A percentile compares a stretch with the other conserved stretches of the same genome.
Conservation (phyloP, 1,140 invertebrate species). For the Leucophenga varia region DNA sequence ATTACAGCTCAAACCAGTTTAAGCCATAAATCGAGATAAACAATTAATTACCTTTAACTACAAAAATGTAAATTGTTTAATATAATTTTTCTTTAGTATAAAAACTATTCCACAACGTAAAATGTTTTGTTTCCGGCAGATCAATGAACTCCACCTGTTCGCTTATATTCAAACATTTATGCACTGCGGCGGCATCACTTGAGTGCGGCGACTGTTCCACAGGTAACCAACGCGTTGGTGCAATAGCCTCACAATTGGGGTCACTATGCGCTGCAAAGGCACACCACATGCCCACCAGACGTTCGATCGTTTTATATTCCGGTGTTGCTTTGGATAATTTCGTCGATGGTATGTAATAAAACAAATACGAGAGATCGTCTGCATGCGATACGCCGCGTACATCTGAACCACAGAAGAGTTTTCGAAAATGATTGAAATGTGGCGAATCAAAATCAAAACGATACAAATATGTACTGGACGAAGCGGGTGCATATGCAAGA, state of each 20-base stretch:
- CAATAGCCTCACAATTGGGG: slow-evolving; percentile 36
- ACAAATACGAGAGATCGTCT: slow-evolving; percentile 67
- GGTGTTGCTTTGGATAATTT: slow-evolving; percentile 47
- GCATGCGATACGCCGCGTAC: slow-evolving; percentile 62
- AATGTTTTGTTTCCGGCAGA: slow-evolving; percentile 48
- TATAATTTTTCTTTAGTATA: slow-evolving; percentile 25
- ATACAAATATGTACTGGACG: slow-evolving; percentile 57
- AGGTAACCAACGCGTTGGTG: slow-evolving; percentile 16
- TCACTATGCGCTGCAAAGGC: slow-evolving; percentile 52
- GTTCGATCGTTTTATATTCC: slow-evolving; percentile 53
- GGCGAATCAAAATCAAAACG: slow-evolving; percentile 55
- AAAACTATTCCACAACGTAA: slow-evolving; percentile 55
- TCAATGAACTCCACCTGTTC: slow-evolving; percentile 38
- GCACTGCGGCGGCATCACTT: slow-evolving; percentile 19
- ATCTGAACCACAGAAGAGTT: slow-evolving; percentile 39
- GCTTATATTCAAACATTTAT: slow-evolving; percentile 55
- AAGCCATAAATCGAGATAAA: no score
- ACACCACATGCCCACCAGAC: slow-evolving; percentile 57
- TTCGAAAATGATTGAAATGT: slow-evolving; percentile 39
- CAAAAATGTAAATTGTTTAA: slow-evolving; percentile 6
- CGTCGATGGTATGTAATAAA: slow-evolving; percentile 57
- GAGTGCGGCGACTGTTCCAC: slow-evolving; percentile 28
- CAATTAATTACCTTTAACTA: no score
- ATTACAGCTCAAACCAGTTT: no score
- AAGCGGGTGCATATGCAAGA: slow-evolving; percentile 17